Conservation (phyloP, 2,888 invertebrate genomes). For the Orthosia gracilis region DNA sequence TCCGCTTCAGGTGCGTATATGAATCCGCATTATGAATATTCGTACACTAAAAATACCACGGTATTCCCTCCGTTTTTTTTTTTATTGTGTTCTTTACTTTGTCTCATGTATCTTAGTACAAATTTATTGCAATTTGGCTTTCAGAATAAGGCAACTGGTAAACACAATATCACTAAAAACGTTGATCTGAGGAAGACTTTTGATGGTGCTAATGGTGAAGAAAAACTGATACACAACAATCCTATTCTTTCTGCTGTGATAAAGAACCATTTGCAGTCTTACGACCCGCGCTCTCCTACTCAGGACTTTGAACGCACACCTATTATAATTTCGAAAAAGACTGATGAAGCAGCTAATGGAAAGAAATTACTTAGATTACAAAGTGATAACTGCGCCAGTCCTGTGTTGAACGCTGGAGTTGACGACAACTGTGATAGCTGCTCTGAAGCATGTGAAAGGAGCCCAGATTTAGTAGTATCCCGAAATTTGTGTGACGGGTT, state of each 20-base stretch:
- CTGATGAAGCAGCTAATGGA: conserved; percentile 70
- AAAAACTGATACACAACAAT: conserved; percentile 85
- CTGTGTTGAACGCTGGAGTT: conserved; percentile 73
- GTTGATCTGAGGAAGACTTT: conserved; percentile 88
- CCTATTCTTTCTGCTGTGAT: conserved; percentile 88
- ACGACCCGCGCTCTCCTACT: conserved; percentile 92
- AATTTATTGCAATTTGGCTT: conserved; percentile 64
- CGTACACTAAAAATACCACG: conserved; percentile 10
- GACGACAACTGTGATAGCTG: conserved; percentile 75
- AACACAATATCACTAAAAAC: conserved; percentile 89
- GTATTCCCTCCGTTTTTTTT: conserved; percentile 58
- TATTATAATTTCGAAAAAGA: conserved; percentile 82
- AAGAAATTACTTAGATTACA: conserved; percentile 69
- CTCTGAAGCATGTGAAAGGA: conserved; percentile 73
- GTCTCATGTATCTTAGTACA: not conserved
- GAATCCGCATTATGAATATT: not conserved
- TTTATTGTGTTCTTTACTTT: conserved; percentile 10
- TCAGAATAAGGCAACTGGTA: conserved; percentile 82
- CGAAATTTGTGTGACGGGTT: conserved; percentile 85
- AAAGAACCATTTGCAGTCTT: conserved; percentile 87
- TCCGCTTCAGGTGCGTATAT: conserved; percentile 89
- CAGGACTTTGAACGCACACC: conserved; percentile 92
- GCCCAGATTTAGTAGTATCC: conserved; percentile 80
- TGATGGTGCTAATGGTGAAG: conserved; percentile 82
- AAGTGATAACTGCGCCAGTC: conserved; percentile 75